Evolutionary conservation across 2,888 invertebrate species (phyloP).

Genomic region (Caenorhabditis doughertyi): DNA sequence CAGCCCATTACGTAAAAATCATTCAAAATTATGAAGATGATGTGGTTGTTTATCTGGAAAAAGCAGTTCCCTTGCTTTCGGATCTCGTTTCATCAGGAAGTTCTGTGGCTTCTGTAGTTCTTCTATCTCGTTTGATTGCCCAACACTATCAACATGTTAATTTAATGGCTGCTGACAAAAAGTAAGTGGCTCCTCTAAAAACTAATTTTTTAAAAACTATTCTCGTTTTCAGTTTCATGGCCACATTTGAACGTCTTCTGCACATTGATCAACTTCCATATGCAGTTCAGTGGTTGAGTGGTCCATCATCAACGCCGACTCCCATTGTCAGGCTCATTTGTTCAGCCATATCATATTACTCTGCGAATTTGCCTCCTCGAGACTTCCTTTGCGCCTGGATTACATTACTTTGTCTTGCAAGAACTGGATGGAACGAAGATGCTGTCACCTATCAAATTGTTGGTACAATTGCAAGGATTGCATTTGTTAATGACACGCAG

Average conservation of each 20-base stretch:
- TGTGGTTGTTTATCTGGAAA: conserved; percentile 54
- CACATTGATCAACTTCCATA: conserved; percentile 79
- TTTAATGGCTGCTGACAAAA: conserved; percentile 60
- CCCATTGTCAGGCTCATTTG: conserved; percentile 76
- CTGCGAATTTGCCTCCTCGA: conserved; percentile 53
- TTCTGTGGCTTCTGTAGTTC: conserved; percentile 65
- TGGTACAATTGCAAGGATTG: conserved; percentile 71
- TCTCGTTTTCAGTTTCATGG: conserved; percentile 74
- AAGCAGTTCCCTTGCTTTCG: conserved; percentile 65
- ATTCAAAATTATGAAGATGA: conserved; percentile 75
- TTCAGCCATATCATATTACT: conserved; percentile 73
- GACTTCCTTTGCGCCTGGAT: conserved; percentile 69
- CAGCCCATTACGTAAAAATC: conserved; percentile 77
- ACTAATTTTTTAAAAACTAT: not conserved
- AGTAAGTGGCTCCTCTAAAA: conserved; percentile 34
- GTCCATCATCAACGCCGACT: conserved; percentile 77
- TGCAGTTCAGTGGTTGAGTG: conserved; percentile 78
- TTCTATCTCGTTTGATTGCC: conserved; percentile 65
- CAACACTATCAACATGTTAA: conserved; percentile 58
- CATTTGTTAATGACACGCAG: conserved; percentile 73
- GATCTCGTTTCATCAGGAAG: conserved; percentile 71
- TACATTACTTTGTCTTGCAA: conserved; percentile 60
- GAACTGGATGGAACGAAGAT: conserved; percentile 70
- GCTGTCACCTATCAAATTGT: conserved; percentile 63
- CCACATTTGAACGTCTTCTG: conserved; percentile 76